Base-by-base conservation (phyloP, 1,140 invertebrate species). In the Trachymyrmex cornetzi region DNA sequence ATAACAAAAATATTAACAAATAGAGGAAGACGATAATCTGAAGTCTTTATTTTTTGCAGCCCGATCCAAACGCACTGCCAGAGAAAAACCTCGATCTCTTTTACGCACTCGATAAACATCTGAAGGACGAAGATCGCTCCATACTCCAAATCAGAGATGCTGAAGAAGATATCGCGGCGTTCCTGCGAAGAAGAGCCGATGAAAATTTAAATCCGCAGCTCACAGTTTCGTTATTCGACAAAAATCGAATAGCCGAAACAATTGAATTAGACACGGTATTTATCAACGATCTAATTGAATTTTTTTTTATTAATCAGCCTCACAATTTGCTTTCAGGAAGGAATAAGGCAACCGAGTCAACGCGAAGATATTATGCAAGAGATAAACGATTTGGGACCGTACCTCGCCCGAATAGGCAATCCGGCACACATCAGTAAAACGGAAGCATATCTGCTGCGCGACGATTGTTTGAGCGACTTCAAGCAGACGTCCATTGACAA, bases 81-180 rank as follows among this genome's bases (percentile, higher is more conserved):
- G 96, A 91, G 93, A 98, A 94, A 96, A 97, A 95, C 96, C 96
- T 95, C 94, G 96, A 96, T 96, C 96, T 97, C 12, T 96, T 95
- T 84, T 92, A 94, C 16, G 91, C 96, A 30, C 81, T 97, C 0
- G 92, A 96, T 63, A 92, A 93, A 19, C 95, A 96, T 85, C 87
- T 97, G 4, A 91, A 94, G 22, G 94, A 95, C 2, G 96, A 97
- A 91, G 95, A 96, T 67, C 87, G 90, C 19, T 92, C 94, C 11
- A 80, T 95, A 9, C 92, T 95, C 74, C 90, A 94, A 59, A 92
- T 96, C 19, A 93, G 96, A 63, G 93, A 95, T 4, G 94, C 95
- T 2, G 96, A 97, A 89, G 92, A 95, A 7, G 95, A 95, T 88
- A 93, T 96, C 80, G 87, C 30, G 0, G 87, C 90, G 12, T 95